Evolutionary conservation across 2,113 vertebrate genomes (phyloP), one percentile per base, ranked within the genome.

Genomic region (Thymallus thymallus): DNA sequence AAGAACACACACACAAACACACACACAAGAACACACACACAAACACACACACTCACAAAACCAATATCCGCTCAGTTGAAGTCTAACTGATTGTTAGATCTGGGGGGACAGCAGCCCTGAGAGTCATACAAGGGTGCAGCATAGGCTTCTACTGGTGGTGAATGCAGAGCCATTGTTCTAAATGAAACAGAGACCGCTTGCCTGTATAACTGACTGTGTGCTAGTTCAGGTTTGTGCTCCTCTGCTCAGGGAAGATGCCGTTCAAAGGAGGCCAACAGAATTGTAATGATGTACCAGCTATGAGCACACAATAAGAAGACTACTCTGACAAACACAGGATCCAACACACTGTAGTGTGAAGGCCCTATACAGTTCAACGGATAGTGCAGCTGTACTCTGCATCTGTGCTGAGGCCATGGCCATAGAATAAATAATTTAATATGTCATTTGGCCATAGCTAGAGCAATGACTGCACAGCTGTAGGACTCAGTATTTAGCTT

Each of bases 151-250:
- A 24, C 13, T 30, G 35, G 24, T 48, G 7, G 4, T 3, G n/a
- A 66, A 69, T 18, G 13, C 32, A 48, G 2, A 4, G n/a, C 72
- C 74, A 80, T 71, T n/a, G 74, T 79, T 55, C 71, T 41, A 6
- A 20, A n/a, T 5, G 20, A 35, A 13, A 41, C 29, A 35, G 30
- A 41, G 18, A 41, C 30, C 6, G 6, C 63, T 56, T 84, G 29
- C 68, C 63, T 56, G 56, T 76, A 62, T 74, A 68, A 69, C 6
- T 24, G 41, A 22, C 77, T 73, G 76, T 74, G 78, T 78, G 78
- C 72, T 68, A 82, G 74, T 73, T 80, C 77, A 46, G 14, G 30
- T 61, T 72, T 23, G 14, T 82, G 71, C 35, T 79, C 45, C 41
- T 51, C 60, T 71, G 32, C 29, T 55, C 46, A 16, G 65, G 29